Conservation (phyloP, 2,888 invertebrate genomes). For the Cybosia mesomella region DNA sequence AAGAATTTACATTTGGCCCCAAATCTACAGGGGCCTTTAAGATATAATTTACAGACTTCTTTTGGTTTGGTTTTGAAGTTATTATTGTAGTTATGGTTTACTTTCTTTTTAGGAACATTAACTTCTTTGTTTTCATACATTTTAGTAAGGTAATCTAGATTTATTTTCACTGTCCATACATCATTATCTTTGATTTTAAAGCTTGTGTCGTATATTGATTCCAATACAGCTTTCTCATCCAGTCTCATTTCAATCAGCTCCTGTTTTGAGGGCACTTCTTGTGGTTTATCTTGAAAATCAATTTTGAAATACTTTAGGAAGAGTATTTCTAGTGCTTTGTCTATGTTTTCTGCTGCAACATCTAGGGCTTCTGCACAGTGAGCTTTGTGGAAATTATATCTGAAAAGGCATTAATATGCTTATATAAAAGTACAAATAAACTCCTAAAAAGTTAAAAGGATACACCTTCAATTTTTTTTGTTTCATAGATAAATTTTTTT, state of each 20-base stretch:
- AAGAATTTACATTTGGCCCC: constrained; percentile 92
- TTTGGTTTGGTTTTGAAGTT: constrained; percentile 81
- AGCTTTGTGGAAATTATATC: constrained; percentile 91
- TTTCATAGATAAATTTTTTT: too few relatives aligned
- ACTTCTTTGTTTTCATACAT: constrained; percentile 84
- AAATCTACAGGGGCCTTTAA: constrained; percentile 90
- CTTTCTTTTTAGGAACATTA: constrained; percentile 76
- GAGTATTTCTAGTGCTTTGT: constrained; percentile 90
- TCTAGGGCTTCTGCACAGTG: constrained; percentile 92
- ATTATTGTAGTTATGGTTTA: constrained; percentile 73
- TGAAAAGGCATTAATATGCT: constrained; percentile 59
- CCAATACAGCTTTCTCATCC: constrained; percentile 91
- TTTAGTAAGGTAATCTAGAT: constrained; percentile 89
- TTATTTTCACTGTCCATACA: constrained; percentile 91
- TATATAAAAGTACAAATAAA: not conserved
- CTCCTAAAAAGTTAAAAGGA: too few relatives aligned
- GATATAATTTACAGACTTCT: constrained; percentile 89
- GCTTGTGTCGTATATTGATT: constrained; percentile 91
- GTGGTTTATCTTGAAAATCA: constrained; percentile 70
- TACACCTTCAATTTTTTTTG: too few relatives aligned
- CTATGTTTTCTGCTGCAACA: constrained; percentile 89
- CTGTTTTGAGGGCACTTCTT: constrained; percentile 76
- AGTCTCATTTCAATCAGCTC: constrained; percentile 89
- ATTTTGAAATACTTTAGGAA: constrained; percentile 90
- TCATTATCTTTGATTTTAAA: constrained; percentile 90